These are phyloP conservation scores for Lithobates pipiens DNA, from an alignment of 2,797 vertebrate species.

Conservation along the genomic window DNA sequence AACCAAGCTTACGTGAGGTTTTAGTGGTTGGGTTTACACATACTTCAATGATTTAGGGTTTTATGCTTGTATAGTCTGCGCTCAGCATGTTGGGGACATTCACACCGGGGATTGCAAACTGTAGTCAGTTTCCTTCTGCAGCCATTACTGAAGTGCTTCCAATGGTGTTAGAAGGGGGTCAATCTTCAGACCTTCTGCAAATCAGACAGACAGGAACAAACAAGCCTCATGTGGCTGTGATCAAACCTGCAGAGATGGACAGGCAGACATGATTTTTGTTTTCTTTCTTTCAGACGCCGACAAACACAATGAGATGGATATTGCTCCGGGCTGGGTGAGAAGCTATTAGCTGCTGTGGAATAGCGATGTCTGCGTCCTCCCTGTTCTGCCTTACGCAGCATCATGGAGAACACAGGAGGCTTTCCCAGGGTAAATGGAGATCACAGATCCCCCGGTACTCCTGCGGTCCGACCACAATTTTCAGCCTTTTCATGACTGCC, in stretches of 20 bases:
- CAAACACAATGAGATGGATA: constrained; percentile 50
- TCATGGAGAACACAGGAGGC: constrained; percentile 49
- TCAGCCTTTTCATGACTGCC: constrained; percentile 46
- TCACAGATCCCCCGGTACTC: constrained; percentile 54
- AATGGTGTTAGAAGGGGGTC: neutral
- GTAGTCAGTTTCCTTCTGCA: neutral
- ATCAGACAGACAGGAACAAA: constrained; percentile 37
- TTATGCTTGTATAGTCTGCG: too few relatives aligned
- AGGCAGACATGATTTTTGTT: constrained; percentile 33
- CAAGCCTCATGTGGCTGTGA: constrained; percentile 35
- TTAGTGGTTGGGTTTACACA: too few relatives aligned
- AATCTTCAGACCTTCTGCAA: constrained; percentile 4
- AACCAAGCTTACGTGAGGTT: too few relatives aligned
- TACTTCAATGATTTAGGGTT: too few relatives aligned
- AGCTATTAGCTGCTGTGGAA: constrained; percentile 52
- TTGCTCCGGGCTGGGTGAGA: constrained; percentile 52
- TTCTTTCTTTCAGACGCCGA: constrained; percentile 25
- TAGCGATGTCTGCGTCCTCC: neutral
- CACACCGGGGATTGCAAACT: neutral
- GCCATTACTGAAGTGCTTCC: neutral
- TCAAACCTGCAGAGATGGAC: constrained; percentile 29
- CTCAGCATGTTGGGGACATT: too few relatives aligned
- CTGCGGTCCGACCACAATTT: constrained; percentile 54
- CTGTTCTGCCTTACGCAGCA: neutral
- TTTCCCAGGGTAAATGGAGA: constrained; percentile 57